Evolutionary conservation across 2,797 vertebrate species (phyloP), one percentile per base, ranked within the genome.

Genomic region (Leptoclinus maculatus): DNA sequence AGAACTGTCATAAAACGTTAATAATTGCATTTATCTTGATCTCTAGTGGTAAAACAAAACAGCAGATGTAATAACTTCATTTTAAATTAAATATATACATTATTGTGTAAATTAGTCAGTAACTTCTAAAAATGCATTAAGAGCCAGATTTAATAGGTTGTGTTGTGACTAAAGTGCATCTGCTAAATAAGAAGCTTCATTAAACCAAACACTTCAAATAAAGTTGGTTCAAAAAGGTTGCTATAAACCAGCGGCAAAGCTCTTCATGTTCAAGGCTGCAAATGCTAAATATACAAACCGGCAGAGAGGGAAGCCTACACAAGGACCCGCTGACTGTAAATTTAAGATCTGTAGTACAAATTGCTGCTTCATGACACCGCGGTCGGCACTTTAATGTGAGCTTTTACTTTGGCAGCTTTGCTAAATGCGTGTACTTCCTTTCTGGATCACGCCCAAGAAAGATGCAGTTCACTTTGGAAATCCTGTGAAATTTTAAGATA

Each of bases 331-430:
- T 27, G 45, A 65, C 67, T 63, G 80, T 69, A 85, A 71, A 87
- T 83, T 76, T 74, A 60, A 62, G 63, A 84, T 58, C 59, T 77
- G 65, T 54, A 70, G 29, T 34, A 62, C 29, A 71, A 72, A 41
- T 23, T 10, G 10, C 16, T 79, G 57, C 69, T 79, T 71, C 66
- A 57, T n/a, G 77, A 80, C 67, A 79, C 7, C 8, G 27, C 1
- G 27, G 45, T 57, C 34, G 17, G 16, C 17, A 34, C 23, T 53
- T 60, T 51, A 68, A 80, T 79, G 71, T 72, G 10, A 67, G 32
- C 25, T 54, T 73, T 56, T 34, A 66, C 51, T 71, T 54, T 10
- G 21, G 53, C 39, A n/a, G 29, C 51, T 64, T 63, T 76, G 49
- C 66, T 36, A 60, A 63, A 65, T 53, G 36, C n/a, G 53, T 72